Conservation (phyloP, 1,140 invertebrate species). For the Pogonomyrmex barbatus region DNA sequence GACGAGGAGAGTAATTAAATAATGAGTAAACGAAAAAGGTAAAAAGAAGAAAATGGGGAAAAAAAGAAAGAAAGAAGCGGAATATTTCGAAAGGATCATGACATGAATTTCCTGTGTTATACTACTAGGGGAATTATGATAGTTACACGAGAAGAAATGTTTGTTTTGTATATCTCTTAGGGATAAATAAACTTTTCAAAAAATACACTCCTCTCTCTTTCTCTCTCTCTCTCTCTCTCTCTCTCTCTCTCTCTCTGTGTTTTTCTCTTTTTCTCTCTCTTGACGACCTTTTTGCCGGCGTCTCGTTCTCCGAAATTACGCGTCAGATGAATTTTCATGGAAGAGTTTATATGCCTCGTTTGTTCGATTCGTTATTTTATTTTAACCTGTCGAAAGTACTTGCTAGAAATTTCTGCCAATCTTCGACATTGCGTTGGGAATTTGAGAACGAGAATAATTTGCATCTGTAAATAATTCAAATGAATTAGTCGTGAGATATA, state of each 20-base stretch:
- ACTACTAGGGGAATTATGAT: conserved; percentile 84
- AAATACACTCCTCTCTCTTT: conserved; percentile 70
- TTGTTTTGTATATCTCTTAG: conserved; percentile 87
- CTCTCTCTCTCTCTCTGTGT: neutral
- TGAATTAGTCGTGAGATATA: neutral
- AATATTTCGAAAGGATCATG: conserved; percentile 74
- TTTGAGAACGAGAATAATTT: too few species aligned
- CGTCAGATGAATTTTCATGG: too few species aligned
- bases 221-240: neutral
- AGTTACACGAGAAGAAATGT: conserved; percentile 83
- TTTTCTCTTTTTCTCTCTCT: too few species aligned
- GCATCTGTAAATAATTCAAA: neutral
- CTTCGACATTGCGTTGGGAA: neutral
- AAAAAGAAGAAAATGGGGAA: conserved; percentile 73
- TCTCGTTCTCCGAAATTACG: neutral
- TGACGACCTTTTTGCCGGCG: conserved; percentile 42
- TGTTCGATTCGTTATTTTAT: neutral
- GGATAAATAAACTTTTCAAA: conserved; percentile 86
- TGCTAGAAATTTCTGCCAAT: neutral
- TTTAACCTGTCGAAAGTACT: neutral
- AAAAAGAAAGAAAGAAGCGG: conserved; percentile 71
- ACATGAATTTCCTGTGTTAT: conserved; percentile 84
- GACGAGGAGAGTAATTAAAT: conserved; percentile 78
- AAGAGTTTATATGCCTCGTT: neutral
- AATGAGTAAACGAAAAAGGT: neutral